These are phyloP conservation scores for Cephus nigrinus DNA, from an alignment of 2,888 invertebrate genomes.

Conservation along the genomic window DNA sequence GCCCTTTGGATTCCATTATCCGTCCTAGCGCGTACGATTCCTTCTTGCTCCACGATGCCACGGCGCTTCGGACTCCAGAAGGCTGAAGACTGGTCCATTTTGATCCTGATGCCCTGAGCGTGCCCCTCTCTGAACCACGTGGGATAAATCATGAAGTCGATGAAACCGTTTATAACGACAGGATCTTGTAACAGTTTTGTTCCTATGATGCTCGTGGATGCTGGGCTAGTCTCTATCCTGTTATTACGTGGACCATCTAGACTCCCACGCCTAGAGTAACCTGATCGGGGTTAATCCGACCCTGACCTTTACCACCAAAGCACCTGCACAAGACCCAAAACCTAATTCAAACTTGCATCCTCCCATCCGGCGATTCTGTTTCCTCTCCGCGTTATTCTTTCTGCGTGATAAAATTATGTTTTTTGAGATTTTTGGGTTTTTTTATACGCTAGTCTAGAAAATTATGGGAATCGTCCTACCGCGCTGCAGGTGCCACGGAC, in stretches of 20 bases:
- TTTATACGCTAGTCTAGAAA: neutral
- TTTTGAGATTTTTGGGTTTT: neutral
- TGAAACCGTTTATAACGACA: conserved; percentile 49
- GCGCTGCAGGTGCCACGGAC: conserved; percentile 54
- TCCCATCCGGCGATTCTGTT: conserved; percentile 34
- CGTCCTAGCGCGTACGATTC: neutral
- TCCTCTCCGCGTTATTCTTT: conserved; percentile 19
- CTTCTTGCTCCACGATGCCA: neutral
- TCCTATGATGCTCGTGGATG: neutral
- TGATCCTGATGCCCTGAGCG: neutral
- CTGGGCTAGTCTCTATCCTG: conserved; percentile 44
- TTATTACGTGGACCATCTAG: conserved; percentile 58
- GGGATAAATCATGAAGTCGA: conserved; percentile 47
- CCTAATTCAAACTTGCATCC: conserved; percentile 36
- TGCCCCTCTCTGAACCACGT: neutral
- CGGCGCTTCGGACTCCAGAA: neutral
- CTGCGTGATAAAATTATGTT: neutral
- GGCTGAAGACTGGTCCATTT: neutral
- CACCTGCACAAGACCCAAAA: conserved; percentile 31
- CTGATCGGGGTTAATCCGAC: conserved; percentile 65
- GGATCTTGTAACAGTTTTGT: conserved; percentile 7
- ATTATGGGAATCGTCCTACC: conserved; percentile 50
- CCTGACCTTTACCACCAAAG: conserved; percentile 56
- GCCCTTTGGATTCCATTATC: neutral
- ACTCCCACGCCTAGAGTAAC: conserved; percentile 65